Evolutionary conservation across 2,113 vertebrate species (phyloP).

Genomic region (Silurus glanis): DNA sequence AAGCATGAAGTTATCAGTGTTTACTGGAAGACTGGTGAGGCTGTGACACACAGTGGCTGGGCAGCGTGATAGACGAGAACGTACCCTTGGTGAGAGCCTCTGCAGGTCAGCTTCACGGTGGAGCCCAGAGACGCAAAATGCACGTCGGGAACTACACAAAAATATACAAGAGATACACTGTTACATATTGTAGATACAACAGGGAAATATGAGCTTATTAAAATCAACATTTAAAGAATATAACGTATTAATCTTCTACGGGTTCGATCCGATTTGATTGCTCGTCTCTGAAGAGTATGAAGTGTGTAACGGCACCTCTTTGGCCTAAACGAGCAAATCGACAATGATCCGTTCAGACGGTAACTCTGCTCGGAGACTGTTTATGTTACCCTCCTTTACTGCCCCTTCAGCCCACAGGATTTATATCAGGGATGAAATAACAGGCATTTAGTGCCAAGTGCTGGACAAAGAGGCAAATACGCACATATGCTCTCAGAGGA

Average conservation of each 20-base stretch:
- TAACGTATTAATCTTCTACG: not conserved
- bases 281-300: not conserved
- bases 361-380: conserved; percentile 38
- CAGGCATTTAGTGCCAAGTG: conserved; percentile 57
- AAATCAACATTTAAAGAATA: not conserved
- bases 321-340: not conserved
- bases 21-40: conserved; percentile 43
- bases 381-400: conserved; percentile 59
- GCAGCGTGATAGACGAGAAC: conserved; percentile 27
- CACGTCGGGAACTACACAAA: conserved; percentile 46
- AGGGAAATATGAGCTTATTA: not conserved
- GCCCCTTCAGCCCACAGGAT: conserved; percentile 59
- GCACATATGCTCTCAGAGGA: conserved; percentile 29
- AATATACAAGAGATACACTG: not conserved
- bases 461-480: conserved; percentile 44
- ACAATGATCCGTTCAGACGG: not conserved
- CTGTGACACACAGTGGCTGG: not conserved
- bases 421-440: conserved; percentile 64
- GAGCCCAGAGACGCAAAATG: conserved; percentile 56
- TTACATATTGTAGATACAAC: not conserved
- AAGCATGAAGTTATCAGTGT: conserved; percentile 44
- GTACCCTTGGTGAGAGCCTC: conserved; percentile 47
- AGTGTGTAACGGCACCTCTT: conserved; percentile 1
- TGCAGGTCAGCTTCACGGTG: conserved; percentile 57
- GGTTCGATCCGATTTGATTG: not conserved